A percentile compares a stretch with the other conserved stretches of the same genome.
Conservation (phyloP, 2,888 invertebrate genomes). For the Dicyrtoma fusca region DNA sequence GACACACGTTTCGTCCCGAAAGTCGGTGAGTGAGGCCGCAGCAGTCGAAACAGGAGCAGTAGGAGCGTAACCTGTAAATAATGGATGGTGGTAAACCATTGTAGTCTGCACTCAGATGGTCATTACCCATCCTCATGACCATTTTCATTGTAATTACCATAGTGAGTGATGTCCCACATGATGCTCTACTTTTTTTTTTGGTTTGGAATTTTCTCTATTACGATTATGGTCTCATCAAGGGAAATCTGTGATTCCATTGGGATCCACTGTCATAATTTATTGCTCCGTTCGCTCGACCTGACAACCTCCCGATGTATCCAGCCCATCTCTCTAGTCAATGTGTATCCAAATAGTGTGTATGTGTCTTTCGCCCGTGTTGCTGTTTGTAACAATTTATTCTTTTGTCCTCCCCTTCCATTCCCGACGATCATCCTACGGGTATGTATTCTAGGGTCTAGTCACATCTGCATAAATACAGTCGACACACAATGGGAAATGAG, state of each 20-base stretch:
- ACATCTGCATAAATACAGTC: conserved; percentile 24
- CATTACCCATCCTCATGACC: conserved; percentile 16
- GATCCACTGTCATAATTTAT: conserved; percentile 31
- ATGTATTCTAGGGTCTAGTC: neutral
- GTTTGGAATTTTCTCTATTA: conserved; percentile 15
- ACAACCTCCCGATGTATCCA: conserved; percentile 4
- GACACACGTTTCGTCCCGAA: too few species aligned
- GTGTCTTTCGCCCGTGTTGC: conserved; percentile 1
- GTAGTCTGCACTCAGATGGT: conserved; percentile 8
- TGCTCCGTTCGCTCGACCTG: conserved; percentile 17
- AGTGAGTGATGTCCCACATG: conserved; percentile 28
- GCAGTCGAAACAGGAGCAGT: neutral
- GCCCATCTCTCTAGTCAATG: neutral
- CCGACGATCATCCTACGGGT: neutral
- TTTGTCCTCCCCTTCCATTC: conserved; percentile 3
- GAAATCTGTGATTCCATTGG: conserved; percentile 24
- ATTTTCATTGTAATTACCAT: conserved; percentile 30
- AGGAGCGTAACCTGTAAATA: conserved; percentile 3
- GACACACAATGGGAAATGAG: conserved; percentile 1
- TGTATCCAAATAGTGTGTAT: conserved; percentile 11
- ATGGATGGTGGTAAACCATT: neutral
- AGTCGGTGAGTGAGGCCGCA: neutral
- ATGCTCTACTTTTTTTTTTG: conserved; percentile 3
- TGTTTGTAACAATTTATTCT: conserved; percentile 32
- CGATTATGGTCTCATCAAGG: conserved; percentile 26